Evolutionary conservation across 2,797 vertebrate species (phyloP), one percentile per base, ranked within the genome.

Genomic region (Argentina silus): DNA sequence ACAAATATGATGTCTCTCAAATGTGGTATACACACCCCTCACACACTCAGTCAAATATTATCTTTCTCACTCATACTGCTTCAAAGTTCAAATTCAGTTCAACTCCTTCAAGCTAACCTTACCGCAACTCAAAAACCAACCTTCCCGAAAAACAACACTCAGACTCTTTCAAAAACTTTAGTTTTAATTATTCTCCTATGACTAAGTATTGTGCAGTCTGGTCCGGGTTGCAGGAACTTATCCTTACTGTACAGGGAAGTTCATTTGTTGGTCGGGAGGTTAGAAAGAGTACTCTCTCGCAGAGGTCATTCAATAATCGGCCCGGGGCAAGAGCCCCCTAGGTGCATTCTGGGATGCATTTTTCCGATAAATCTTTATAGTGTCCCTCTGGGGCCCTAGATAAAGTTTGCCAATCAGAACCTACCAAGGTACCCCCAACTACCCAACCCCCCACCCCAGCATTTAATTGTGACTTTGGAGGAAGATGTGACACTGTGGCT

Each of bases 301-400:
- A 86, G 90, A 93, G 93, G 92, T 94, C 92, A 93, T 91, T 93
- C 91, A 90, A 93, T 94, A 93, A 90, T 87, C 79, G 85, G 86
- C 91, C 87, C 57, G 60, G 90, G 92, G 89, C 90, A 87, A 79
- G 69, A 84, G 82, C 88, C 87, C 86, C 81, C 81, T 82, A 90
- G 88, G 91, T 92, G 90, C 86, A 92, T 93, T 92, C 77, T 91
- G 90, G 92, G 92, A 91, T 88, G 89, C 83, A 88, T 90, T 93
- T 93, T 91, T 90, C 88, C 83, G 90, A 93, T 93, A 93, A 94
- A 93, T 93, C 86, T 93, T 93, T 91, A 90, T 88, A 89, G 91
- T 92, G 89, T 87, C 92, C 89, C 89, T 89, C 83, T 19, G 75
- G 86, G 91, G 79, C 61, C 83, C 79, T 76, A 91, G 93, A 94